These are phyloP conservation scores for Aplysia californica DNA, from an alignment of 1,140 invertebrate species.

Conservation along the genomic window DNA sequence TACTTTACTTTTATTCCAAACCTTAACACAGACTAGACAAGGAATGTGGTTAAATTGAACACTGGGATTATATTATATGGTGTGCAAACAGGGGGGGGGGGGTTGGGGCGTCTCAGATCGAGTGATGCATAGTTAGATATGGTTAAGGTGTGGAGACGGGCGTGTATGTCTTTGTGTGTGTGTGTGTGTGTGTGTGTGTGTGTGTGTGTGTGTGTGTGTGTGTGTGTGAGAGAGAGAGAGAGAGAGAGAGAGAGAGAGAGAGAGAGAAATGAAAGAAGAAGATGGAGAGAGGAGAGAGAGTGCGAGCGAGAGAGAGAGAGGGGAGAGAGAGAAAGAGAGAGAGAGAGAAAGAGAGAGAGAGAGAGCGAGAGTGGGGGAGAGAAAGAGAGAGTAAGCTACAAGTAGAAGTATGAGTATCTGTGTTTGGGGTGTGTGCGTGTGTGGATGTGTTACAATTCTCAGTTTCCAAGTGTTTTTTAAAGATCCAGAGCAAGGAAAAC, in stretches of 20 bases:
- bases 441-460: too few relatives aligned
- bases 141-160: too few relatives aligned
- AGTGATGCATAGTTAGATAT: too few relatives aligned
- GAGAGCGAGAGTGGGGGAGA: background rate
- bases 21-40: too few relatives aligned
- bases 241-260: background rate
- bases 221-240: background rate
- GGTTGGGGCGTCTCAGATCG: too few relatives aligned
- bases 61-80: too few relatives aligned
- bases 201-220: background rate
- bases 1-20: too few relatives aligned
- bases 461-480: background rate
- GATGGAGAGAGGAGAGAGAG: background rate
- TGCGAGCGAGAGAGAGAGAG: background rate
- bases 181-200: background rate
- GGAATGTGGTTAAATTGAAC: too few relatives aligned
- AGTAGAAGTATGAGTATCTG: background rate
- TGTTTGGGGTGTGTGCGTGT: too few relatives aligned
- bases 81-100: too few relatives aligned
- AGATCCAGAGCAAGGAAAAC: background rate
- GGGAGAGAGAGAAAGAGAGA: slow-evolving; percentile 6
- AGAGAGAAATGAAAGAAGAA: background rate
- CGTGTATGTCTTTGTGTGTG: background rate
- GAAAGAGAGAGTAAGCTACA: background rate
- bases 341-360: background rate